Conservation (phyloP, 2,888 invertebrate species). For the Amiota minor region DNA sequence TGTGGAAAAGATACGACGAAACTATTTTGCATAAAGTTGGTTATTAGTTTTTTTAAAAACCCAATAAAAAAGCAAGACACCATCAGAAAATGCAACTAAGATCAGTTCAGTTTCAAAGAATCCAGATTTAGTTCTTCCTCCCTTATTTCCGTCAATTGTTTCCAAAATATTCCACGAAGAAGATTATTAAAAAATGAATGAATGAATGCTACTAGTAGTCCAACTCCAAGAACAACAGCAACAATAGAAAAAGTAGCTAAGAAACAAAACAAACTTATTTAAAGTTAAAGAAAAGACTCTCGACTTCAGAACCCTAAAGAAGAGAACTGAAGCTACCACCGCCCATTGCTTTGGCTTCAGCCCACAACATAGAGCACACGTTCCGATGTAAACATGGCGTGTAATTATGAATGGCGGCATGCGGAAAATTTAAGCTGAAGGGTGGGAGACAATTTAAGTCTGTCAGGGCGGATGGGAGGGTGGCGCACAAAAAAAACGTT, state of each 20-base stretch:
- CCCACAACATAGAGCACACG: neutral
- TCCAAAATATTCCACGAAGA: slow-evolving; percentile 18
- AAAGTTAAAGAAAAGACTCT: too few species aligned
- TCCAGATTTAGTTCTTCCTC: too few species aligned
- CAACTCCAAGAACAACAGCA: neutral
- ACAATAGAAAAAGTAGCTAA: neutral
- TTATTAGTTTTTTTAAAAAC: slow-evolving; percentile 53
- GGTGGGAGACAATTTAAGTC: neutral
- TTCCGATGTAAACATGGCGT: slow-evolving; percentile 9
- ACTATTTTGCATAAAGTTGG: slow-evolving; percentile 62
- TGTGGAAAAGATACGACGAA: neutral
- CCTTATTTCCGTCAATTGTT: neutral
- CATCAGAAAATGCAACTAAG: slow-evolving; percentile 15
- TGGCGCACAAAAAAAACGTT: neutral
- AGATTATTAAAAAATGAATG: slow-evolving; percentile 30
- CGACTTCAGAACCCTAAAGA: too few species aligned
- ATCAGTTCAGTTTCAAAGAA: slow-evolving; percentile 4
- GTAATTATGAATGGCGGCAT: slow-evolving; percentile 16
- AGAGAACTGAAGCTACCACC: neutral
- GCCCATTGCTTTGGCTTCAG: neutral
- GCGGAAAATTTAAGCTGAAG: neutral
- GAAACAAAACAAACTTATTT: neutral
- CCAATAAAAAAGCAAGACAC: slow-evolving; percentile 1
- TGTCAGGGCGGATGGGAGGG: neutral
- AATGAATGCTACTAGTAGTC: neutral